Conservation (phyloP, 2,888 invertebrate genomes). For the Dryadula phaetusa region DNA sequence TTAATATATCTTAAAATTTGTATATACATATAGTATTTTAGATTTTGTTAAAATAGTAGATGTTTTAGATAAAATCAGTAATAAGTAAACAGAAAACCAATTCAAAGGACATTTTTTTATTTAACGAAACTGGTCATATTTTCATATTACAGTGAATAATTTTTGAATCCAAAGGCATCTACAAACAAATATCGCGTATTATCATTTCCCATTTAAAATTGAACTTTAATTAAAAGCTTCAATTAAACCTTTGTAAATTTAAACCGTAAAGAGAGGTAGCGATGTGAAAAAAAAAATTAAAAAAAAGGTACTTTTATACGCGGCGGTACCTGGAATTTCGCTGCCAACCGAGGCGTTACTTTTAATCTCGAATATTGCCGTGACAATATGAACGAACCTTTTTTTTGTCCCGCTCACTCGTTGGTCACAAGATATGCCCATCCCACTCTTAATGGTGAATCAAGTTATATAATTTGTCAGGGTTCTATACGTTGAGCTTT, state of each 20-base stretch:
- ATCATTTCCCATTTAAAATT: conserved; percentile 6
- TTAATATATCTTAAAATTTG: too few relatives aligned
- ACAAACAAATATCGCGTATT: conserved; percentile 15
- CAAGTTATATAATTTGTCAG: conserved; percentile 33
- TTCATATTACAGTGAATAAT: too few relatives aligned
- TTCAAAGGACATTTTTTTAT: too few relatives aligned
- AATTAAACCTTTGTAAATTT: conserved; percentile 30
- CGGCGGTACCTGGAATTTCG: conserved; percentile 63
- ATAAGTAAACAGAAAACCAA: too few relatives aligned
- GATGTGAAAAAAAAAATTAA: conserved; percentile 46
- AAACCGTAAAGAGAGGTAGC: conserved; percentile 35
- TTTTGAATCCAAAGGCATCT: too few relatives aligned
- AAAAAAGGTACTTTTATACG: conserved; percentile 53
- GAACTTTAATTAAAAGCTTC: conserved; percentile 21
- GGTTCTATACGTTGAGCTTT: conserved; percentile 22
- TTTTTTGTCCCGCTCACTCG: conserved; percentile 52
- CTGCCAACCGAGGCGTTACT: conserved; percentile 77
- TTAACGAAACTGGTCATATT: too few relatives aligned
- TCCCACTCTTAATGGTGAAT: conserved; percentile 49
- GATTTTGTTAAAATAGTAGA: too few relatives aligned
- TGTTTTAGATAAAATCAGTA: too few relatives aligned
- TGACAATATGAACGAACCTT: conserved; percentile 69
- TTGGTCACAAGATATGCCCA: conserved; percentile 35
- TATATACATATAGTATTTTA: too few relatives aligned
- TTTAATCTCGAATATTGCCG: conserved; percentile 82